Conservation (phyloP, 2,113 vertebrate genomes). For the Cyphomyrus plagiostoma region DNA sequence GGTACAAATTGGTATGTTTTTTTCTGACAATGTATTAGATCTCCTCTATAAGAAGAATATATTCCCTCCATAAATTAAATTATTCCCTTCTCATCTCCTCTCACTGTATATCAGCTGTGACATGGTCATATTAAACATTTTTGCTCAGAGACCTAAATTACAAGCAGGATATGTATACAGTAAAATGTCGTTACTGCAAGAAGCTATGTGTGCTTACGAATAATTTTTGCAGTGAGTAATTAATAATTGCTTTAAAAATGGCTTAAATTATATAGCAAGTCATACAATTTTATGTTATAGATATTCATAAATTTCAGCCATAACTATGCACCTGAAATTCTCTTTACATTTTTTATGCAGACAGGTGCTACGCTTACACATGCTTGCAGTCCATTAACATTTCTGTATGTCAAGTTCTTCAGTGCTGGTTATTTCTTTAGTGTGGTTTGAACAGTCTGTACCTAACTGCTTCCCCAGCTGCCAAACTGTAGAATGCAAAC, state of each 20-base stretch:
- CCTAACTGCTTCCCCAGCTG: slow-evolving; percentile 35
- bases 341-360: not conserved
- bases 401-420: slow-evolving; percentile 21
- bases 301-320: not conserved
- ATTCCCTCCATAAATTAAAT: not conserved
- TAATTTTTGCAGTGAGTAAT: not conserved
- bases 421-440: slow-evolving; percentile 42
- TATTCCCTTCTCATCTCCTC: not conserved
- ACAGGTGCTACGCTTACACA: not conserved
- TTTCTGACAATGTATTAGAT: not conserved
- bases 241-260: not conserved
- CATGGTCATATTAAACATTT: not conserved
- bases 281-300: not conserved
- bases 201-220: not conserved
- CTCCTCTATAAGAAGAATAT: not conserved
- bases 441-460: slow-evolving; percentile 43
- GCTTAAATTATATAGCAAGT: not conserved
- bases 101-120: not conserved
- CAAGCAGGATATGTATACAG: not conserved
- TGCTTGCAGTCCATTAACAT: not conserved
- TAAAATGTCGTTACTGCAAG: not conserved
- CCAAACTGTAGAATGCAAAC: slow-evolving; percentile 44
- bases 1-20: not conserved
- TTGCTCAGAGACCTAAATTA: not conserved
- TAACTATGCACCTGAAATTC: not conserved